Base-by-base conservation (phyloP, 2,888 invertebrate species). In the Cheiracanthium punctorium region DNA sequence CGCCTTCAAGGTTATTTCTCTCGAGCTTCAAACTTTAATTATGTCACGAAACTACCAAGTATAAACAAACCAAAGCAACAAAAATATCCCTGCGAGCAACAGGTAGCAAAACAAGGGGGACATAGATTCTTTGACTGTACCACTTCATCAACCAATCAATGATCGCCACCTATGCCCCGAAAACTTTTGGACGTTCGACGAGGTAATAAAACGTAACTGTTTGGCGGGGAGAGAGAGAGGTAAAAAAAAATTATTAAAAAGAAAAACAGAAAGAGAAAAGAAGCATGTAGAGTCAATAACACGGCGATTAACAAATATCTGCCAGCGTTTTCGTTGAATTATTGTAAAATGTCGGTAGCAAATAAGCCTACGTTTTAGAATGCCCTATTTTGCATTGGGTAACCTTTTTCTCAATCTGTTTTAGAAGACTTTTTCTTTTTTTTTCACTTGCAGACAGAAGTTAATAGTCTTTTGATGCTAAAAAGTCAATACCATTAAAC, bases 81-180 rank as follows among this genome's bases (percentile, higher is more conserved):
- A 24, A 58, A 58, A 58, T 24, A 24, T 58, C 58, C 58, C 58
- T 58, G 58, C 58, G 24, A 58, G 58, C 58, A 58, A 58, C 58
- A 58, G 58, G 58, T 58, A 58, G 58, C 20, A 58, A 24, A 58
- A 58, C 58, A 58, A 24, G 58, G 12, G 58, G 58, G 48, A 48
- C 48, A 58, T 24, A 58, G 58, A 58, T 58, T 58, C 20, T 58
- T 58, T 24, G 5, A 58, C 58, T 58, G 58, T 20, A 58, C 58
- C 58, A 58, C 24, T 58, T 58, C 24, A 58, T 20, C 58, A 58
- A 24, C 58, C 58, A 58, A 58, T 58, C 58, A 58, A 20, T 58
- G 58, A 24, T 24, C 58, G 58, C 58, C 58, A 58, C 58, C 58
- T 58, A 58, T 58, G 58, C 58, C 58, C 58, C 24, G n/a, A 20